phyloP scores from a whole-genome alignment of 1,140 invertebrate genomes.

The Whitmania pigra region DNA sequence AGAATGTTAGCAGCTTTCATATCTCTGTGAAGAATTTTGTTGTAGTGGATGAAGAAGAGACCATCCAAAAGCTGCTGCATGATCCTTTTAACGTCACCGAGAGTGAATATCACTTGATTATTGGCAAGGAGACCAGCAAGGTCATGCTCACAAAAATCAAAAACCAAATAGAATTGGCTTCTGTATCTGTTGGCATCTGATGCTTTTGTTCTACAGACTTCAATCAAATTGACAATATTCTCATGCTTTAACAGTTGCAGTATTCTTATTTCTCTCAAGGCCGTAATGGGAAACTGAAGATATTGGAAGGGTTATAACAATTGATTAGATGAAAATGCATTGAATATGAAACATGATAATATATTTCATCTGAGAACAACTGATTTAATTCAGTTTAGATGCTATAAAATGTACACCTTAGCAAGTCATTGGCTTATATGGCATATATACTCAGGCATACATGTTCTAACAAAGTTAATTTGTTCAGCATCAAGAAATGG shows the following conservation, averaged over 20 bases:
- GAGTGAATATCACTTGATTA: constrained; percentile 81
- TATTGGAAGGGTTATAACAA: constrained; percentile 26
- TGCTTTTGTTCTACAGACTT: constrained; percentile 86
- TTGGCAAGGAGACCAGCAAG: constrained; percentile 90
- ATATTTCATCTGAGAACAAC: too few relatives aligned
- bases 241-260: constrained; percentile 90
- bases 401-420: too few relatives aligned
- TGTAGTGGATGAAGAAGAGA: constrained; percentile 89
- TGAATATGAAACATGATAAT: too few relatives aligned
- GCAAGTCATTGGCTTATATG: too few relatives aligned
- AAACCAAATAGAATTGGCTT: constrained; percentile 85
- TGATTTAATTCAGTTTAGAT: too few relatives aligned
- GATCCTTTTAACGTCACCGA: constrained; percentile 92
- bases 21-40: constrained; percentile 82
- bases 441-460: too few relatives aligned
- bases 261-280: constrained; percentile 88
- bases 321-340: neutral
- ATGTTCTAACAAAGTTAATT: too few relatives aligned
- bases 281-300: constrained; percentile 90
- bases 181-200: constrained; percentile 70
- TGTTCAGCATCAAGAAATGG: too few relatives aligned
- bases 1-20: constrained; percentile 99
- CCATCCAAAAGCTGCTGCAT: constrained; percentile 95
- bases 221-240: constrained; percentile 91
- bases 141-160: constrained; percentile 99